These are phyloP conservation scores for Cryptotis parvus DNA, from an alignment of 2,113 vertebrate genomes.

Conservation along the genomic window DNA sequence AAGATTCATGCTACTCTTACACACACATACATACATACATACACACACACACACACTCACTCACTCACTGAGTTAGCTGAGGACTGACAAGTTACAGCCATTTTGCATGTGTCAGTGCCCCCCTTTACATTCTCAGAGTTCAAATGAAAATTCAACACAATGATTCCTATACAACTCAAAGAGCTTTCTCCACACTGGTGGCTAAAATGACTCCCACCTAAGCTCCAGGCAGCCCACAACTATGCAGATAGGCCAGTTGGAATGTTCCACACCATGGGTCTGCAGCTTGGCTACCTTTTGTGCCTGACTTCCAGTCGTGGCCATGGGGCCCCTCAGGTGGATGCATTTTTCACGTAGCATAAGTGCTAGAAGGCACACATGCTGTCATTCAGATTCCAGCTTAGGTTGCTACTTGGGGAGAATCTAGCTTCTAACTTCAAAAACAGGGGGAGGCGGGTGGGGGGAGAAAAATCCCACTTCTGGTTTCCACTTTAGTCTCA, in stretches of 20 bases:
- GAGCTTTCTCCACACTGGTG: background rate
- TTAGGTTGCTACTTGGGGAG: background rate
- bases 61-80: background rate
- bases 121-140: slow-evolving; percentile 23
- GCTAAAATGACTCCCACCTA: background rate
- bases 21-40: too few species aligned
- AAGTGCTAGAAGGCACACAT: background rate
- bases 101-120: background rate
- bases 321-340: background rate
- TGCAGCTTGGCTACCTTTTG: background rate
- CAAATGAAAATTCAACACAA: background rate
- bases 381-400: slow-evolving; percentile 10
- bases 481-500: slow-evolving; percentile 64
- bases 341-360: background rate
- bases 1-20: too few species aligned
- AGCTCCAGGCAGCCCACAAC: too few species aligned
- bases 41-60: background rate
- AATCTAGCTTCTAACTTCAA: slow-evolving; percentile 73
- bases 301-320: background rate
- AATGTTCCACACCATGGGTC: background rate
- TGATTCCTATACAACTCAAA: background rate
- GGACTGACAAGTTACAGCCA: background rate
- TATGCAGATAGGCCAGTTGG: too few species aligned
- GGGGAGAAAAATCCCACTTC: slow-evolving; percentile 54
- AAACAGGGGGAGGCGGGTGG: slow-evolving; percentile 37